These are phyloP conservation scores for Coturnix japonica DNA, from an alignment of 2,113 vertebrate species.

Conservation along the genomic window DNA sequence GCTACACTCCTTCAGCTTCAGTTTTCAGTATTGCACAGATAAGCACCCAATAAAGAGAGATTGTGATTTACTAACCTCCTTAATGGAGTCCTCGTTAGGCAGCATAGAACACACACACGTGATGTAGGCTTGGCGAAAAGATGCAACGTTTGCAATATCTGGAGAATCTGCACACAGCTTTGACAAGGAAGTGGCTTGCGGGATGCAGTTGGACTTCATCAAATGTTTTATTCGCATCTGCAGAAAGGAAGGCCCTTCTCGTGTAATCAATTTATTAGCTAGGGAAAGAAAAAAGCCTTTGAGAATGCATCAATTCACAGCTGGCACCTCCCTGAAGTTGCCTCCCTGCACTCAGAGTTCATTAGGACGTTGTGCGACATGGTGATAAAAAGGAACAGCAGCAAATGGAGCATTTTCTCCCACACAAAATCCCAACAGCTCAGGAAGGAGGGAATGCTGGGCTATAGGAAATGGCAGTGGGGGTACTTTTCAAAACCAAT, in stretches of 20 bases:
- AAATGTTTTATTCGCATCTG: constrained; percentile 97
- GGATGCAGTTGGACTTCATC: constrained; percentile 92
- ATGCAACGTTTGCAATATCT: constrained; percentile 86
- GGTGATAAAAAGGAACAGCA: neutral
- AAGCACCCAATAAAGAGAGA: neutral
- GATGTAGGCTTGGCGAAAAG: constrained; percentile 93
- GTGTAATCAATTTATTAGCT: constrained; percentile 90
- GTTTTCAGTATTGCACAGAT: neutral
- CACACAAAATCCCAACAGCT: neutral
- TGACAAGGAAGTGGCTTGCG: constrained; percentile 90
- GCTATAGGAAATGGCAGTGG: neutral
- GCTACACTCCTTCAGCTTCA: neutral
- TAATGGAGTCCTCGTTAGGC: constrained; percentile 94
- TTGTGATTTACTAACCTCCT: constrained; percentile 84
- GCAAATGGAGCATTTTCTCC: neutral
- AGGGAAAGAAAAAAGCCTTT: constrained; percentile 69
- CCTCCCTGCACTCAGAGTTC: neutral
- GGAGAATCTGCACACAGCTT: constrained; percentile 90
- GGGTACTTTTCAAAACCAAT: neutral
- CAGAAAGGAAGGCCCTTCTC: constrained; percentile 96
- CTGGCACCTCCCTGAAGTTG: neutral
- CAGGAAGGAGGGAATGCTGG: neutral
- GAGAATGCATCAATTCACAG: constrained; percentile 32
- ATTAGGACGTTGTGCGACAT: neutral
- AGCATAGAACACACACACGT: constrained; percentile 92